Percentiles rank a stretch among this genome's conserved stretches.
phyloP scores from a whole-genome alignment of 2,113 vertebrate genomes.

The Gallinago media region DNA sequence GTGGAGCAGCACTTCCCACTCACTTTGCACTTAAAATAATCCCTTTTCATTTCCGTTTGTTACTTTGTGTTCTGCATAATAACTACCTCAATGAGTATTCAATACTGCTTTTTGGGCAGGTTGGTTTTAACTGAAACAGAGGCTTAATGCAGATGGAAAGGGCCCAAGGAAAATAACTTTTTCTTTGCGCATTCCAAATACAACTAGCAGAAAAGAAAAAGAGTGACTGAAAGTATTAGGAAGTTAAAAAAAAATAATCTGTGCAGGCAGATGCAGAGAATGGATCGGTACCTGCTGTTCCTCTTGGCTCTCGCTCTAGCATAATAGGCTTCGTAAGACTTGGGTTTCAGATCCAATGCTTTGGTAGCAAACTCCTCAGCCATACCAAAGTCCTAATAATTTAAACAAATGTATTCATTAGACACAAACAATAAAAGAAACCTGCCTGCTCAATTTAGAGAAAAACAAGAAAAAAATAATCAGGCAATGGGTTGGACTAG shows the following conservation, averaged over 20 bases:
- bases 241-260: background rate
- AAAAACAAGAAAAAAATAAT: background rate
- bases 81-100: background rate
- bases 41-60: background rate
- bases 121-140: background rate
- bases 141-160: background rate
- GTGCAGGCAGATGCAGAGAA: background rate
- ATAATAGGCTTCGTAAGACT: constrained; percentile 96
- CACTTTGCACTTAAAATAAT: background rate
- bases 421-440: background rate
- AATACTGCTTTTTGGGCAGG: background rate
- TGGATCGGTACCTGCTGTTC: constrained; percentile 90
- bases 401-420: background rate
- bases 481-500: background rate
- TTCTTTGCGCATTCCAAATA: background rate
- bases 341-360: constrained; percentile 95
- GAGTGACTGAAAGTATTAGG: background rate
- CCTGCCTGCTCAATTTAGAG: background rate
- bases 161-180: background rate
- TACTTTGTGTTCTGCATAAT: background rate
- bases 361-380: constrained; percentile 98
- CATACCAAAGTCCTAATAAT: constrained; percentile 93
- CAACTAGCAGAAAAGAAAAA: background rate
- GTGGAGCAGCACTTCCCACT: background rate
- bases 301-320: constrained; percentile 96